Evolutionary conservation across 2,797 vertebrate genomes (phyloP).

Genomic region (Lindbergichthys nudifrons): DNA sequence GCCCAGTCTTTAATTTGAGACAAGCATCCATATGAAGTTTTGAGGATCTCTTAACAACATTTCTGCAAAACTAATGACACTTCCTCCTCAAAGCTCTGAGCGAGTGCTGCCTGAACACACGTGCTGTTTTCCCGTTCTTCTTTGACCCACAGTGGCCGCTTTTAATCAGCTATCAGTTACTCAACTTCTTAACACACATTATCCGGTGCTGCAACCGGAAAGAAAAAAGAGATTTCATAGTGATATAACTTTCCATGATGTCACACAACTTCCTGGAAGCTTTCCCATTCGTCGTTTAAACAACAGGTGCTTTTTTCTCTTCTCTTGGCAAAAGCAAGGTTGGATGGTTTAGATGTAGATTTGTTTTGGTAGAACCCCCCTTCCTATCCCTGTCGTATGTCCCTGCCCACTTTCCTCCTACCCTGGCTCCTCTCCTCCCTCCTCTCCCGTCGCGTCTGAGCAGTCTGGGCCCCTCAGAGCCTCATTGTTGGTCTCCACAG

Average conservation of each 20-base stretch:
- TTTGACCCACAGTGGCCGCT: neutral
- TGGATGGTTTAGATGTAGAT: constrained; percentile 52
- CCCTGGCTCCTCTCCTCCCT: constrained; percentile 36
- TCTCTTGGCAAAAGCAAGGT: constrained; percentile 12
- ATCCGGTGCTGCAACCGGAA: neutral
- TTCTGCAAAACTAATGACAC: too few relatives aligned
- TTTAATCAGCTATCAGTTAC: neutral
- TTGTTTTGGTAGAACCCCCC: neutral
- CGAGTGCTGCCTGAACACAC: too few relatives aligned
- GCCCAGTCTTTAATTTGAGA: too few relatives aligned
- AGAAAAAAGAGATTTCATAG: neutral
- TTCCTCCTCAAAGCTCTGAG: too few relatives aligned
- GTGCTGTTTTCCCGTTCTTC: neutral
- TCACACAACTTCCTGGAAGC: neutral
- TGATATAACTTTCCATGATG: neutral
- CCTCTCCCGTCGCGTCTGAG: constrained; percentile 53
- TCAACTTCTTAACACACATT: neutral
- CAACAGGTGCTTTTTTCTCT: constrained; percentile 1
- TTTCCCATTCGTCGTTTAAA: neutral
- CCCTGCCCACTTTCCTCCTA: constrained; percentile 13
- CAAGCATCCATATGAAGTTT: too few relatives aligned
- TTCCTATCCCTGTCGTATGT: neutral
- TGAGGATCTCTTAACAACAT: too few relatives aligned
- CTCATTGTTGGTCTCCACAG: constrained; percentile 85
- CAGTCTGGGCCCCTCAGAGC: constrained; percentile 70